Evolutionary conservation across 2,797 vertebrate genomes (phyloP).

Genomic region (Columba guinea): DNA sequence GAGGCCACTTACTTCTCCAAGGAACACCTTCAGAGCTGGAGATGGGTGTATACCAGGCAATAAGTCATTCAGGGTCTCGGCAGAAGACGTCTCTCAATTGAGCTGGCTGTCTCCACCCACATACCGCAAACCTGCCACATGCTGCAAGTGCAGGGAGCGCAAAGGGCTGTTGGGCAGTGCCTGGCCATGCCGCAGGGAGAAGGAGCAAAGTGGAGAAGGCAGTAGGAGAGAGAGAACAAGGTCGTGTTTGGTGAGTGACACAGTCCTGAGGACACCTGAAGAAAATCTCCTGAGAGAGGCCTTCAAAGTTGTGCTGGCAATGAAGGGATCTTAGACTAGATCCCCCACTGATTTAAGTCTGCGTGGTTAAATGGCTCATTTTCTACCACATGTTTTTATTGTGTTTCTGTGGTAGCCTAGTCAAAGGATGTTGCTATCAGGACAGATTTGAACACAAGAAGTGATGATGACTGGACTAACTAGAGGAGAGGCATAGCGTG

Average conservation of each 20-base stretch:
- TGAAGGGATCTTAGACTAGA: background rate
- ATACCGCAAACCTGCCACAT: accelerated
- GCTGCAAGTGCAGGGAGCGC: background rate
- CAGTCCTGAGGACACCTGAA: background rate
- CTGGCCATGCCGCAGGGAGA: accelerated
- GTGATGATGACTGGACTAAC: background rate
- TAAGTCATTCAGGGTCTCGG: background rate
- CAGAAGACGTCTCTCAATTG: background rate
- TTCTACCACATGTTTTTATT: accelerated
- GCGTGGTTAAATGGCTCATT: background rate
- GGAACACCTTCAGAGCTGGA: background rate
- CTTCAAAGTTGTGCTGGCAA: background rate
- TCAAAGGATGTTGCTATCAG: background rate
- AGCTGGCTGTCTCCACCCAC: background rate
- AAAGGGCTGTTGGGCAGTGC: accelerated
- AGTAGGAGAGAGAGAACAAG: background rate
- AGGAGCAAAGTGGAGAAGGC: background rate
- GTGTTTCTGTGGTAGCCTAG: background rate
- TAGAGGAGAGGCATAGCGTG: background rate
- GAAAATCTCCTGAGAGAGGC: background rate
- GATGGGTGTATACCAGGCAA: background rate
- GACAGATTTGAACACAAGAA: background rate
- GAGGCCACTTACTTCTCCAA: background rate
- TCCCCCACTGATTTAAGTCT: background rate
- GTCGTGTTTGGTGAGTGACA: background rate